Percentiles rank a stretch among this genome's conserved stretches.
phyloP scores from a whole-genome alignment of 1,140 invertebrate species.

The Heliconius hewitsoni region DNA sequence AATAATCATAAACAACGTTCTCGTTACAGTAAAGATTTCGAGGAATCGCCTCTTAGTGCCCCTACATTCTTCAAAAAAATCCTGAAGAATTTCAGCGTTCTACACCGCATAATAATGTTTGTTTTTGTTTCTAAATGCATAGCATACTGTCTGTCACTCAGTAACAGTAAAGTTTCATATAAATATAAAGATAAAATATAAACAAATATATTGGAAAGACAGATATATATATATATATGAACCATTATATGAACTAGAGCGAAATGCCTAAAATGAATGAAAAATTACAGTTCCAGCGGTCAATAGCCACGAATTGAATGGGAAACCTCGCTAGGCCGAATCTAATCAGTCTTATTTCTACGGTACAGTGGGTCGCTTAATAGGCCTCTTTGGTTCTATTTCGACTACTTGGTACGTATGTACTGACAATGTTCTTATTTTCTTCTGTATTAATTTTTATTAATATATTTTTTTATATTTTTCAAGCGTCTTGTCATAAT shows the following conservation, averaged over 20 bases:
- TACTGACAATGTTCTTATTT: background rate
- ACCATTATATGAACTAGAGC: background rate
- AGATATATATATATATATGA: background rate
- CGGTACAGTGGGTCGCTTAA: conserved; percentile 4
- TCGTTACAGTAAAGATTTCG: too few relatives aligned
- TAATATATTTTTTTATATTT: too few relatives aligned
- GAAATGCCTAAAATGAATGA: background rate
- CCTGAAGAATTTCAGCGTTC: too few relatives aligned
- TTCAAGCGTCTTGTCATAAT: too few relatives aligned
- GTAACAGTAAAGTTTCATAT: too few relatives aligned
- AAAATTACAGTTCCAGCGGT: background rate
- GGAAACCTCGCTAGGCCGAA: conserved; percentile 1
- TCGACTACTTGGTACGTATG: background rate
- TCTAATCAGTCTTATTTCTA: conserved; percentile 18
- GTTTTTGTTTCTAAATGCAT: too few relatives aligned
- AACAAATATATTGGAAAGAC: background rate
- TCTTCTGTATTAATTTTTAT: background rate
- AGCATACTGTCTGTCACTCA: too few relatives aligned
- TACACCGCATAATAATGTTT: too few relatives aligned
- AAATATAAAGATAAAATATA: background rate
- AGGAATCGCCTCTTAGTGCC: too few relatives aligned
- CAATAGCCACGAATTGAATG: conserved; percentile 2
- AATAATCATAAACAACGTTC: too few relatives aligned
- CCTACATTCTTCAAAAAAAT: too few relatives aligned
- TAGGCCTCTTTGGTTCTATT: background rate